These are phyloP conservation scores for Eulemur macaco DNA, from an alignment of 2,113 vertebrate species.

Conservation along the genomic window DNA sequence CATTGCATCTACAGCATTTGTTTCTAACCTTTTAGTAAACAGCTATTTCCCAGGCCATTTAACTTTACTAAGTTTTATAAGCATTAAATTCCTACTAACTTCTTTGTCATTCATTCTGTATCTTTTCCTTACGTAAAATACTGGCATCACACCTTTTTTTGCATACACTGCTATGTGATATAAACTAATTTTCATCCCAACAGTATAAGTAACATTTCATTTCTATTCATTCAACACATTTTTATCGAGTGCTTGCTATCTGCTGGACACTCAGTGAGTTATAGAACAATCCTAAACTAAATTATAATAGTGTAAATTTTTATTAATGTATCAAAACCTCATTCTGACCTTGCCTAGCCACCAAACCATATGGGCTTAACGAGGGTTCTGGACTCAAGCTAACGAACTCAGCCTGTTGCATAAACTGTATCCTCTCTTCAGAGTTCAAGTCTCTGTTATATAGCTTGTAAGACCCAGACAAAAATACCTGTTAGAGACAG, in stretches of 20 bases:
- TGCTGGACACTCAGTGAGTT: background rate
- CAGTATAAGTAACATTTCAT: background rate
- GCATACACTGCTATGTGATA: background rate
- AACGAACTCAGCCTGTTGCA: background rate
- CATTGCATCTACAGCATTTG: background rate
- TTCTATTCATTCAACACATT: constrained; percentile 10
- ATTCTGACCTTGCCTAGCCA: background rate
- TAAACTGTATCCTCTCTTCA: background rate
- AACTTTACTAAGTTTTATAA: constrained; percentile 12
- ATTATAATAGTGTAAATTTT: background rate
- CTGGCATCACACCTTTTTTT: background rate
- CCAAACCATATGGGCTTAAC: background rate
- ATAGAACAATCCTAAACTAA: background rate
- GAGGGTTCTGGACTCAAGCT: background rate
- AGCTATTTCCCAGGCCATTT: background rate
- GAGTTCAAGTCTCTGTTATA: background rate
- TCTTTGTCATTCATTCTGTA: background rate
- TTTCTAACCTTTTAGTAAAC: background rate
- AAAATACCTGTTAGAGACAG: background rate
- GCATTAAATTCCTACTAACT: background rate
- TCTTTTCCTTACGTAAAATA: background rate
- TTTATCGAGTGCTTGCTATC: background rate
- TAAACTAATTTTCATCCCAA: constrained; percentile 7
- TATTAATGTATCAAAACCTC: background rate
- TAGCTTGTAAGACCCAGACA: background rate